phyloP scores from a whole-genome alignment of 1,140 invertebrate genomes.

The Drosophila ambigua region DNA sequence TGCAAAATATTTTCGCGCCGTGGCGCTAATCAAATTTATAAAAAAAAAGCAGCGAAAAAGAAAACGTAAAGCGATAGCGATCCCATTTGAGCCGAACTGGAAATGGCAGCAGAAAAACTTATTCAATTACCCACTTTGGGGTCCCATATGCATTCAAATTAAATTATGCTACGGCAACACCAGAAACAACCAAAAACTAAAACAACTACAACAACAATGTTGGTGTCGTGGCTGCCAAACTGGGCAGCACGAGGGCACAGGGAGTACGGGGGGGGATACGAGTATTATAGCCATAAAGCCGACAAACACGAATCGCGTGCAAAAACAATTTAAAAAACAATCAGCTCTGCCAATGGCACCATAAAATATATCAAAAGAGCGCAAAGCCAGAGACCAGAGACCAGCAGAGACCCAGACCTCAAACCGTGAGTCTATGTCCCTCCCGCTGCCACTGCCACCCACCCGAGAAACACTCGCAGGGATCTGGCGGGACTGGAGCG shows the following conservation, averaged over 20 bases:
- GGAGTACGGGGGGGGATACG: too few relatives aligned
- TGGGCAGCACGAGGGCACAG: too few relatives aligned
- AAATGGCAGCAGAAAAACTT: constrained; percentile 57
- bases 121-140: constrained; percentile 79
- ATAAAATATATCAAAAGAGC: constrained; percentile 55
- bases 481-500: constrained; percentile 33
- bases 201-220: constrained; percentile 43
- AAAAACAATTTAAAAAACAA: constrained; percentile 83
- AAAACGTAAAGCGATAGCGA: neutral
- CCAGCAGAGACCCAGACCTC: constrained; percentile 48
- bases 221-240: constrained; percentile 38
- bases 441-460: constrained; percentile 1
- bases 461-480: constrained; percentile 9
- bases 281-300: constrained; percentile 78
- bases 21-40: constrained; percentile 73
- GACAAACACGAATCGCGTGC: constrained; percentile 81
- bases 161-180: constrained; percentile 71
- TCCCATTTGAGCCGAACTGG: constrained; percentile 6
- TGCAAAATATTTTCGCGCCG: constrained; percentile 60
- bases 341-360: constrained; percentile 68
- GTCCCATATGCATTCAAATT: constrained; percentile 77
- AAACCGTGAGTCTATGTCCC: constrained; percentile 20
- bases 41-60: constrained; percentile 19
- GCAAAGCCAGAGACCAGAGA: constrained; percentile 11
- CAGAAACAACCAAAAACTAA: constrained; percentile 14